These are phyloP conservation scores for Gyrodactylus salaris DNA, from an alignment of 1,140 invertebrate species.

Conservation along the genomic window DNA sequence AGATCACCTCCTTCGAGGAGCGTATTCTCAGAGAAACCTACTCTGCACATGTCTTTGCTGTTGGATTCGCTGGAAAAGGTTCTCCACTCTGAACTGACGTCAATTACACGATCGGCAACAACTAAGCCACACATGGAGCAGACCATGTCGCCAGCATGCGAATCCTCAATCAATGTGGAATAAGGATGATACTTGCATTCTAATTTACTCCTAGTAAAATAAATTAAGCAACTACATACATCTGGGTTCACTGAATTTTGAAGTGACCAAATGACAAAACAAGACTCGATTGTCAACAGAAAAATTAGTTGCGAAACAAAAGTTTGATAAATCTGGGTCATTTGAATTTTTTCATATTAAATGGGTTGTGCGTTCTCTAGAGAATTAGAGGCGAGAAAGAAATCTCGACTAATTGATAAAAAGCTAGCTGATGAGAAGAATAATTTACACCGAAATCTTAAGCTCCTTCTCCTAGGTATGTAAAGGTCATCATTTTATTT, in stretches of 20 bases:
- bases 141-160: conserved; percentile 87
- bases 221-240: no score
- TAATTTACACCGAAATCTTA: not conserved
- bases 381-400: not conserved
- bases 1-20: conserved; percentile 71
- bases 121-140: conserved; percentile 93
- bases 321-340: no score
- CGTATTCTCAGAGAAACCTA: conserved; percentile 54
- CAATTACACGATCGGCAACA: conserved; percentile 61
- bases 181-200: conserved; percentile 73
- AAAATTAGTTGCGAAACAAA: no score
- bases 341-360: no score
- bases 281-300: no score
- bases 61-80: conserved; percentile 95
- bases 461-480: not conserved
- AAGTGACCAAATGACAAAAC: no score
- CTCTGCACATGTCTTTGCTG: conserved; percentile 82
- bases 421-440: not conserved
- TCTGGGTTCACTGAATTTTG: no score
- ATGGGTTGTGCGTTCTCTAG: not conserved
- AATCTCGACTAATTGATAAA: not conserved
- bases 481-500: not conserved
- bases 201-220: conserved; percentile 16
- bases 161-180: conserved; percentile 73
- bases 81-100: conserved; percentile 99